phyloP scores from a whole-genome alignment of 2,113 vertebrate genomes.

The Brachyhypopomus gauderio region DNA sequence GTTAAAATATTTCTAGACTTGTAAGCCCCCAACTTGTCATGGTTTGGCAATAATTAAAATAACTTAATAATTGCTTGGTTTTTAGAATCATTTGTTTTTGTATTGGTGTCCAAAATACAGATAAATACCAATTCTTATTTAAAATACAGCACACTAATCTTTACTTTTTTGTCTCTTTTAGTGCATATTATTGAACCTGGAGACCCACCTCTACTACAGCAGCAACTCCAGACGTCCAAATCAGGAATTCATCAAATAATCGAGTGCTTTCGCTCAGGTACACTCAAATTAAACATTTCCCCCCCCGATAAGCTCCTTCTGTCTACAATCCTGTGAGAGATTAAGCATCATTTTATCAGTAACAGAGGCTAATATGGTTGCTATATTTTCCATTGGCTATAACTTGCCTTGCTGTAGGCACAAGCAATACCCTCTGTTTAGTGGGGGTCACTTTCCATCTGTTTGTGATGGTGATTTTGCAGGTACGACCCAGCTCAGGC shows the following conservation, averaged over 20 bases:
- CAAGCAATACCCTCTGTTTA: not conserved
- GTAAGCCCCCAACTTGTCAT: not conserved
- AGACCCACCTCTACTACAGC: conserved; percentile 92
- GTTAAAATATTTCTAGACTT: not conserved
- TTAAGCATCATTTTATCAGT: not conserved
- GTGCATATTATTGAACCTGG: conserved; percentile 86
- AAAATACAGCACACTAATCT: not conserved
- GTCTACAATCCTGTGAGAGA: not conserved
- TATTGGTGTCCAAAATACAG: not conserved
- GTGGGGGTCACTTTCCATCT: conserved; percentile 38
- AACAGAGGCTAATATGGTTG: not conserved
- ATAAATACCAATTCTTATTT: too few species aligned
- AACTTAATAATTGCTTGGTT: not conserved
- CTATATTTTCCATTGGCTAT: not conserved
- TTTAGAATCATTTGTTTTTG: not conserved
- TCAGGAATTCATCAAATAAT: conserved; percentile 99
- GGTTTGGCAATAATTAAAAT: not conserved
- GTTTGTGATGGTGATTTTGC: conserved; percentile 51
- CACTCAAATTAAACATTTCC: not conserved
- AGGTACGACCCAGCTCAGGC: conserved; percentile 94
- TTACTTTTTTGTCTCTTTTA: conserved; percentile 64
- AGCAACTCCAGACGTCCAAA: conserved; percentile 94
- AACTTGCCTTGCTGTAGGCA: not conserved
- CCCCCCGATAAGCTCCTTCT: not conserved
- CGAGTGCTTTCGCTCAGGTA: conserved; percentile 98